Evolutionary conservation across 2,888 invertebrate genomes (phyloP).

Genomic region (Sarcophaga carnaria): DNA sequence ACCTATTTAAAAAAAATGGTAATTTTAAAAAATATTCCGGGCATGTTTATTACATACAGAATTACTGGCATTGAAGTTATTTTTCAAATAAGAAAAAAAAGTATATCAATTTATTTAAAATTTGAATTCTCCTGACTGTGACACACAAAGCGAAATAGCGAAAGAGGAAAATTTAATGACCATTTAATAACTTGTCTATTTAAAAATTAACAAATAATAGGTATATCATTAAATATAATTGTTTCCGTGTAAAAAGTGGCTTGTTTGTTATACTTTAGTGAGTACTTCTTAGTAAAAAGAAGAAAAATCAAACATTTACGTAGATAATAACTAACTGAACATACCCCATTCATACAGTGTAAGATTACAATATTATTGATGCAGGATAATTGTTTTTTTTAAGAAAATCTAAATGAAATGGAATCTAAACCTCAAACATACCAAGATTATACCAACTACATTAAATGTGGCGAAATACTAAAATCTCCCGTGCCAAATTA

Average conservation of each 20-base stretch:
- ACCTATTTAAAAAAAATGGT: too few relatives aligned
- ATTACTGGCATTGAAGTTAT: too few relatives aligned
- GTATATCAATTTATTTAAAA: too few relatives aligned
- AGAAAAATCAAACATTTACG: constrained; percentile 15
- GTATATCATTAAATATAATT: too few relatives aligned
- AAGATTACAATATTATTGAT: constrained; percentile 19
- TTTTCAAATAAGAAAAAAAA: too few relatives aligned
- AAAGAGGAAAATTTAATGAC: too few relatives aligned
- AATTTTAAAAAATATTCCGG: too few relatives aligned
- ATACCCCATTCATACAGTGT: constrained; percentile 12
- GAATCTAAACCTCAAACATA: not conserved
- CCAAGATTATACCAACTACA: constrained; percentile 48
- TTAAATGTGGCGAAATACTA: constrained; percentile 63
- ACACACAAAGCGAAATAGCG: too few relatives aligned
- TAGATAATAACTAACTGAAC: constrained; percentile 13
- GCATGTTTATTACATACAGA: too few relatives aligned
- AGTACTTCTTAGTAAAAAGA: not conserved
- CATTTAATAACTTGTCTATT: too few relatives aligned
- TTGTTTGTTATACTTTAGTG: not conserved
- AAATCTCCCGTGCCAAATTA: constrained; percentile 42
- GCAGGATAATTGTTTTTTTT: not conserved
- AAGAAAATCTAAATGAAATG: constrained; percentile 17
- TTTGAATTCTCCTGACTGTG: too few relatives aligned
- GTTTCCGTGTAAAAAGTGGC: not conserved
- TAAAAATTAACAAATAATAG: too few relatives aligned